Percentiles rank a stretch among this genome's conserved stretches.
phyloP scores from a whole-genome alignment of 2,113 vertebrate genomes.

The Clinocottus analis region DNA sequence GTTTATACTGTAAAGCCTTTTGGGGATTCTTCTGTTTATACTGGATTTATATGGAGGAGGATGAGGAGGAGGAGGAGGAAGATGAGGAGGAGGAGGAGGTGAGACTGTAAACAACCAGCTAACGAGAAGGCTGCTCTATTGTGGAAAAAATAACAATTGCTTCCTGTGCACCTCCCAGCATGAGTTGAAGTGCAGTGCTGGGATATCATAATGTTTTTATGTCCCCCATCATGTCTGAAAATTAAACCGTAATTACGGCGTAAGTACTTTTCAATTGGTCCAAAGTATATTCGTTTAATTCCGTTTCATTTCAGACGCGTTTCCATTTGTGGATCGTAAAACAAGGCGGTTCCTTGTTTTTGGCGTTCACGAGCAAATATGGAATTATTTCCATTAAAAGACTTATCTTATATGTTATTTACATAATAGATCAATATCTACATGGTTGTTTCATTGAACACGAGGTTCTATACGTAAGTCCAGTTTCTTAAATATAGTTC shows the following conservation, averaged over 20 bases:
- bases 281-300: slow-evolving; percentile 33
- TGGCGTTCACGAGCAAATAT: too few relatives aligned
- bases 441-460: too few relatives aligned
- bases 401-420: not conserved
- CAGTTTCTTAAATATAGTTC: not conserved
- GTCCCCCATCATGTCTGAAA: slow-evolving; percentile 32
- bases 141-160: slow-evolving; percentile 52
- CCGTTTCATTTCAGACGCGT: not conserved
- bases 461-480: not conserved
- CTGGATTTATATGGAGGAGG: slow-evolving; percentile 37
- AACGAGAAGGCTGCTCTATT: slow-evolving; percentile 56
- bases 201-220: slow-evolving; percentile 42
- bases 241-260: slow-evolving; percentile 44
- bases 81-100: slow-evolving; percentile 44
- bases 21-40: slow-evolving; percentile 58
- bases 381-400: not conserved
- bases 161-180: slow-evolving; percentile 56
- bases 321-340: not conserved
- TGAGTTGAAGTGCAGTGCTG: slow-evolving; percentile 20
- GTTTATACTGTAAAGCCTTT: slow-evolving; percentile 50
- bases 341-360: not conserved
- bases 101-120: slow-evolving; percentile 58
- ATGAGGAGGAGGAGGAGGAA: slow-evolving; percentile 30
- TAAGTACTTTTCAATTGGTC: slow-evolving; percentile 43
- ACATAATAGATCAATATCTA: not conserved